Percentiles rank a stretch among this genome's conserved stretches.
These are phyloP conservation scores for Arctopsyche grandis DNA, from an alignment of 1,140 invertebrate genomes.

Conservation along the genomic window DNA sequence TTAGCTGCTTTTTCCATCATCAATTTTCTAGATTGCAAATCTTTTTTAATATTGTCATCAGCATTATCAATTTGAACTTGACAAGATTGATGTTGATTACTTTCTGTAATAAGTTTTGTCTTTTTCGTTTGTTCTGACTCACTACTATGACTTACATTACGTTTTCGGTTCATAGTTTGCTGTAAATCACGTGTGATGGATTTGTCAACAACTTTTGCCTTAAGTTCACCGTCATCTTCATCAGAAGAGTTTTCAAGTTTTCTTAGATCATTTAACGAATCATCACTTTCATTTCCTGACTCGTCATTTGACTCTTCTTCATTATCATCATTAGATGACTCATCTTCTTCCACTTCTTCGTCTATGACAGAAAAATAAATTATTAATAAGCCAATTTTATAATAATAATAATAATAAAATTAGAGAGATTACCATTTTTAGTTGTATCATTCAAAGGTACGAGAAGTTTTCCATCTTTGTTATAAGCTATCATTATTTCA, in stretches of 20 bases:
- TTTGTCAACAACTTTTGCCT: conserved; percentile 46
- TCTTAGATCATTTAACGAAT: conserved; percentile 57
- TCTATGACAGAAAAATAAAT: not conserved
- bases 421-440: not conserved
- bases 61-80: not conserved
- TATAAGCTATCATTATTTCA: conserved; percentile 44
- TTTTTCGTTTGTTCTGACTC: not conserved
- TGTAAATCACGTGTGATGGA: conserved; percentile 49
- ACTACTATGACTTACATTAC: not conserved
- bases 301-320: conserved; percentile 56
- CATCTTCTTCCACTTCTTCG: conserved; percentile 51
- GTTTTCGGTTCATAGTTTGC: conserved; percentile 4
- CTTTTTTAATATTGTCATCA: conserved; percentile 56
- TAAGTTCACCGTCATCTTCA: conserved; percentile 55
- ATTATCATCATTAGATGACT: conserved; percentile 34
- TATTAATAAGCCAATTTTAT: not conserved
- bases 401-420: not conserved
- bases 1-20: conserved; percentile 71
- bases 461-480: conserved; percentile 30
- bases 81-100: not conserved
- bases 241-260: conserved; percentile 57
- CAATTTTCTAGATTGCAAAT: conserved; percentile 62
- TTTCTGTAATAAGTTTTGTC: conserved; percentile 5
- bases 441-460: conserved; percentile 1
- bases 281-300: conserved; percentile 57